Conservation (phyloP, 1,140 invertebrate genomes). For the Micrasema minimum region DNA sequence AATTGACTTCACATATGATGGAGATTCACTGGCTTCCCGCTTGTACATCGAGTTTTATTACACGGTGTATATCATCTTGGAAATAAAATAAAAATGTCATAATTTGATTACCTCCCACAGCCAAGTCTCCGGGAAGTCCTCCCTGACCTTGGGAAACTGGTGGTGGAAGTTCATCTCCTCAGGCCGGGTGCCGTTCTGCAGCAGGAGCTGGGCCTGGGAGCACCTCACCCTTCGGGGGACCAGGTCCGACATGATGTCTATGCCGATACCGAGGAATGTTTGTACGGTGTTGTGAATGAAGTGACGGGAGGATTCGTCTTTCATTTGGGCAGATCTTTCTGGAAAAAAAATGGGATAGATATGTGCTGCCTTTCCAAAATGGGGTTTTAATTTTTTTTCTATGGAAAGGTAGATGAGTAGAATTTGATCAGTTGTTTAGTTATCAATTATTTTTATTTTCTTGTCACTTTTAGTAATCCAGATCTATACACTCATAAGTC, state of each 20-base stretch:
- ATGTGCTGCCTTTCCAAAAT: not conserved
- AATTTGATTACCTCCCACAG: conserved; percentile 73
- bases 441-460: too few relatives aligned
- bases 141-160: conserved; percentile 55
- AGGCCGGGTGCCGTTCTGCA: not conserved
- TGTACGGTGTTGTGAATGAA: conserved; percentile 39
- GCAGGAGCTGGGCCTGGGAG: conserved; percentile 25
- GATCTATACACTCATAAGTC: too few relatives aligned
- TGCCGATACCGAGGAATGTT: conserved; percentile 38
- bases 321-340: not conserved
- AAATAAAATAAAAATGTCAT: too few relatives aligned
- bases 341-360: conserved; percentile 9
- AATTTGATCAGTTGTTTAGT: too few relatives aligned
- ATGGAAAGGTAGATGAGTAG: too few relatives aligned
- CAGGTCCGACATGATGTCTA: conserved; percentile 45
- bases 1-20: too few relatives aligned
- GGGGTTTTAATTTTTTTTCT: not conserved
- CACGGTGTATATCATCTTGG: too few relatives aligned
- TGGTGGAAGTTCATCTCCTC: not conserved
- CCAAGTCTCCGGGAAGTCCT: conserved; percentile 75
- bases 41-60: too few relatives aligned
- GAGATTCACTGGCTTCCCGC: too few relatives aligned
- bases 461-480: too few relatives aligned
- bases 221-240: conserved; percentile 38
- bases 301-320: not conserved